A percentile compares a stretch with the other conserved stretches of the same genome.
Evolutionary conservation across 2,113 vertebrate genomes (phyloP).

Genomic region (Carassius gibelio): DNA sequence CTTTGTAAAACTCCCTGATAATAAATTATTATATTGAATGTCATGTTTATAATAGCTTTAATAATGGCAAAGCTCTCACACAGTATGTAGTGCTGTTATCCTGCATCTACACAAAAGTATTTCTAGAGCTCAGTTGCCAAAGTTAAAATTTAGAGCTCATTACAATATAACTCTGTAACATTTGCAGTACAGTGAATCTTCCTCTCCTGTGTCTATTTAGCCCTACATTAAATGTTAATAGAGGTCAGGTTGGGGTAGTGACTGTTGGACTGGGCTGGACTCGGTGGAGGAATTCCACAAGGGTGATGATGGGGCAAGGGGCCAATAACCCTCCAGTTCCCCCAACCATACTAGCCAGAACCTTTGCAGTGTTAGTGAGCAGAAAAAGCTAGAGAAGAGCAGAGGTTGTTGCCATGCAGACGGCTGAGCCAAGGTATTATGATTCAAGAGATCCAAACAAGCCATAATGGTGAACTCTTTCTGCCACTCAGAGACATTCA

Average conservation of each 20-base stretch:
- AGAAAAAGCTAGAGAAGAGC: slow-evolving; percentile 10
- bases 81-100: background rate
- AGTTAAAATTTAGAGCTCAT: background rate
- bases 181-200: background rate
- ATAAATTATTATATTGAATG: background rate
- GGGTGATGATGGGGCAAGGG: slow-evolving; percentile 4
- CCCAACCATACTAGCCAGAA: background rate
- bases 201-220: slow-evolving; percentile 16
- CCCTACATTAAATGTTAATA: slow-evolving; percentile 37
- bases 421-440: background rate
- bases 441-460: slow-evolving; percentile 18
- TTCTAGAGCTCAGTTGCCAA: background rate
- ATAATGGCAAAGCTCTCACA: background rate
- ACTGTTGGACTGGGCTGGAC: slow-evolving; percentile 5
- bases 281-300: slow-evolving; percentile 12
- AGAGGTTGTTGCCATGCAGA: background rate
- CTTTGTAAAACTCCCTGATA: background rate
- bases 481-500: background rate
- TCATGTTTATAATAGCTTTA: background rate
- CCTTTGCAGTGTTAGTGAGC: slow-evolving; percentile 1
- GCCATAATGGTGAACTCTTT: background rate
- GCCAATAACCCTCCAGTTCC: slow-evolving; percentile 1
- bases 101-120: background rate
- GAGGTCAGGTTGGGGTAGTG: slow-evolving; percentile 2
- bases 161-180: background rate